Conservation (phyloP, 2,888 invertebrate species). For the Leptinotarsa haldemani region DNA sequence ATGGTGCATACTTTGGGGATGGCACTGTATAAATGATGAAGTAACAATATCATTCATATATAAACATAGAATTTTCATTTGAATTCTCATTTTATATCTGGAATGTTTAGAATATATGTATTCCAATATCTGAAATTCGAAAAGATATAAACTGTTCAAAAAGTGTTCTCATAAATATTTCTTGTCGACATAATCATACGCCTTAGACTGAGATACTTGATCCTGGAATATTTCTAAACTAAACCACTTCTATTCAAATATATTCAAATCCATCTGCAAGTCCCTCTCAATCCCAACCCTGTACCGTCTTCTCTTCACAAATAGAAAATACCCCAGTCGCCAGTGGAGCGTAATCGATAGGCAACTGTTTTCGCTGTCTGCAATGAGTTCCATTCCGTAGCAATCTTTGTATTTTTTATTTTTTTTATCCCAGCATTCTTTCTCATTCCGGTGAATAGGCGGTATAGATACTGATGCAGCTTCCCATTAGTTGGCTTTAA, state of each 20-base stretch:
- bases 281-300: constrained; percentile 23
- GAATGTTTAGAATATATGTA: no score
- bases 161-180: not conserved
- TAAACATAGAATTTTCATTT: no score
- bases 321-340: constrained; percentile 29
- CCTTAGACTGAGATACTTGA: not conserved
- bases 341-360: constrained; percentile 42
- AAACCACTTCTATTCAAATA: constrained; percentile 8
- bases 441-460: constrained; percentile 45
- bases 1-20: no score
- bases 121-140: not conserved
- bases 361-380: constrained; percentile 44
- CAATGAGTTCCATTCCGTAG: constrained; percentile 40
- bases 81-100: no score
- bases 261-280: constrained; percentile 13
- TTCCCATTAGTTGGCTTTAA: constrained; percentile 44
- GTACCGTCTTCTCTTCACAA: constrained; percentile 20
- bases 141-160: not conserved
- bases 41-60: no score
- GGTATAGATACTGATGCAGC: constrained; percentile 45
- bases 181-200: not conserved
- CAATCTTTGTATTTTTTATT: constrained; percentile 47
- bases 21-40: no score
- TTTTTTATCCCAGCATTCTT: constrained; percentile 44
- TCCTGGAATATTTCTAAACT: not conserved